Evolutionary conservation across 2,797 vertebrate genomes (phyloP).

Genomic region (Clarias pachynema): DNA sequence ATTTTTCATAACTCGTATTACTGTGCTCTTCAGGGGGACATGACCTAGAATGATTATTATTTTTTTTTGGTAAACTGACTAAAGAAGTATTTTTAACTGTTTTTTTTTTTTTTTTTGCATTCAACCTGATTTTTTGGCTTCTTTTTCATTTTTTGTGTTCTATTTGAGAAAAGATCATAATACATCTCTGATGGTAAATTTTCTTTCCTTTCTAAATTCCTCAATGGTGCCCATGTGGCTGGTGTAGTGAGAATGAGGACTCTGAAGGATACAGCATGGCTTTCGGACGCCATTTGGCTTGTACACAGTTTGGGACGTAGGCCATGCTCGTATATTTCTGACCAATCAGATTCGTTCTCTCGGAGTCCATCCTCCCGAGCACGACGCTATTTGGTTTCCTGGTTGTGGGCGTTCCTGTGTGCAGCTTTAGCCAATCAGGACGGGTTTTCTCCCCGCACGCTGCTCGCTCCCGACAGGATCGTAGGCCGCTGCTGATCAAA

Average conservation of each 20-base stretch:
- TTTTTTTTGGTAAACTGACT: not conserved
- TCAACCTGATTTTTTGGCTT: not conserved
- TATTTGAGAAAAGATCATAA: not conserved
- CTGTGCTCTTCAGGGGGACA: not conserved
- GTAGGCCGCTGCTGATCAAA: conserved; percentile 51
- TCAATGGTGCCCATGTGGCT: not conserved
- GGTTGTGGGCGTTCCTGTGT: conserved; percentile 39
- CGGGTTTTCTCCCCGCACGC: conserved; percentile 42
- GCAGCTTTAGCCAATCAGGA: conserved; percentile 46
- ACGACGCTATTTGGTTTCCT: conserved; percentile 25
- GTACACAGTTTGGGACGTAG: conserved; percentile 7
- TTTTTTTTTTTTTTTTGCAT: not conserved
- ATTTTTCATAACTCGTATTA: not conserved
- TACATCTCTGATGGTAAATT: not conserved
- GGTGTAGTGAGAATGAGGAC: not conserved
- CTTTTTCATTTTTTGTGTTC: not conserved
- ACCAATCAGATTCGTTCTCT: conserved; percentile 49
- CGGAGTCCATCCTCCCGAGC: conserved; percentile 30
- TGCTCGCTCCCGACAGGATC: conserved; percentile 52
- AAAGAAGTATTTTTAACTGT: not conserved
- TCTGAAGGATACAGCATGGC: not conserved
- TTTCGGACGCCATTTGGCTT: conserved; percentile 24
- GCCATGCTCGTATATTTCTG: not conserved
- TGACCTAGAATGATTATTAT: not conserved
- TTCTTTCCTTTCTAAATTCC: not conserved